Base-by-base conservation (phyloP, 2,888 invertebrate species). In the Synanthedon tipuliformis region DNA sequence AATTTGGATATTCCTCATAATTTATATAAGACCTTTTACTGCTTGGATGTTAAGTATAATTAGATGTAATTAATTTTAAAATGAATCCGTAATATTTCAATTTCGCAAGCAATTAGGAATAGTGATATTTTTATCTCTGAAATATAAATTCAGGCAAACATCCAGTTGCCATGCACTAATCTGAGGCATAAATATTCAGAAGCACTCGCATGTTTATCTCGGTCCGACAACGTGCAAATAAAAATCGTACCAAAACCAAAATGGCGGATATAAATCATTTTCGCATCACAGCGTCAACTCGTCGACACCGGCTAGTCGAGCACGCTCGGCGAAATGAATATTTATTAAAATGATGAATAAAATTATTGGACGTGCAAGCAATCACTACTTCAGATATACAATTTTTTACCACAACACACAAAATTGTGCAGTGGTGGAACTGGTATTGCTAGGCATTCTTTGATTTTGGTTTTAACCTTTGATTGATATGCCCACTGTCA, bases 271-370 rank as follows among this genome's bases (percentile, higher is more conserved):
- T 56, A 50, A 52, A 54, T 53, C 50, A 56, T 56, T 54, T 57
- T 56, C 55, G 48, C 55, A 50, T 53, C 41, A 15, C 45, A 55
- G 53, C 61, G 61, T 59, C 63, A 60, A 61, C 54, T 54, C 61
- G 58, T 63, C 63, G 57, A 55, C 59, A 45, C 15, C 45, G 45
- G 45, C 45, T 45, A 45, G 45, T 51, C 50, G 53, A 53, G 53
- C 55, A 51, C 48, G 57, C 54, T 52, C 48, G 57, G 56, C 59
- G 63, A 64, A 70, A 70, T 71, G 68, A 70, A 73, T 73, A 69
- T 71, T 67, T 67, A 69, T 67, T 62, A 63, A 68, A 70, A 70
- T 65, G 57, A 61, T 62, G 64, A 65, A 66, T 72, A 68, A 34
- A 34, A 72, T 63, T 45, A 63, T 63, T 57, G 59, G 57, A 60